Base-by-base conservation (phyloP, 1,140 invertebrate species). In the Drosophila rufa region DNA sequence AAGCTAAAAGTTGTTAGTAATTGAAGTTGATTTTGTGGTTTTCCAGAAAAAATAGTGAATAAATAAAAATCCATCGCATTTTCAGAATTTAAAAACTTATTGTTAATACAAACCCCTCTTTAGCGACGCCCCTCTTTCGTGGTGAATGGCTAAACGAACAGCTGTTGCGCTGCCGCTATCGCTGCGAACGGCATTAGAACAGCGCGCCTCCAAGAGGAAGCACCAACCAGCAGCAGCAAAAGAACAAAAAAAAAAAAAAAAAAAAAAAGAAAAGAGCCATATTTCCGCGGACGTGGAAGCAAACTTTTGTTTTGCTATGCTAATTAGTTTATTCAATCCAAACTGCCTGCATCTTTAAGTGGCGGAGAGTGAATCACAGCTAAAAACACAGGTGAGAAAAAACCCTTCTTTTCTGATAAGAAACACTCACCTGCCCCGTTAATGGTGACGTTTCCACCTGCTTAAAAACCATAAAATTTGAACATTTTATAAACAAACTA, bases 381-480 rank as follows among this genome's bases (percentile, higher is more conserved):
- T 3, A 8, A 12, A 40, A 11, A 30, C 25, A 15, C 30, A 53
- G 67, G 67, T 70, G 33, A 70, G 64, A 33, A 68, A 19, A 27
- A 50, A 30, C 12, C 14, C 9, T 17, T 36, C 56, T 33, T 30
- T 27, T 38, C 38, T 69, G 40, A 70, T 70, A 70, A 70, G 67
- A 68, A 56, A 12, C 60, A 38, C 33, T 62, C 27, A 25, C 40
- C 57, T 62, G 57, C 27, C 40, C 27, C 36, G 27, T 30, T 33
- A 33, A 53, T 70, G 67, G 66, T 70, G 67, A 70, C 67, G 67
- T 70, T 70, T 70, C 33, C 33, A 68, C 64, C 67, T 70, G 67
- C 11, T 66, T 65, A 45, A 22, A n/a, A 14, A 12, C 38, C 27
- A 45, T 36, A 17, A 62, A 65, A 15, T 25, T 27, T 0, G 15